A percentile compares a stretch with the other conserved stretches of the same genome.
Evolutionary conservation across 2,113 vertebrate genomes (phyloP).

Genomic region (Glareola pratincola): DNA sequence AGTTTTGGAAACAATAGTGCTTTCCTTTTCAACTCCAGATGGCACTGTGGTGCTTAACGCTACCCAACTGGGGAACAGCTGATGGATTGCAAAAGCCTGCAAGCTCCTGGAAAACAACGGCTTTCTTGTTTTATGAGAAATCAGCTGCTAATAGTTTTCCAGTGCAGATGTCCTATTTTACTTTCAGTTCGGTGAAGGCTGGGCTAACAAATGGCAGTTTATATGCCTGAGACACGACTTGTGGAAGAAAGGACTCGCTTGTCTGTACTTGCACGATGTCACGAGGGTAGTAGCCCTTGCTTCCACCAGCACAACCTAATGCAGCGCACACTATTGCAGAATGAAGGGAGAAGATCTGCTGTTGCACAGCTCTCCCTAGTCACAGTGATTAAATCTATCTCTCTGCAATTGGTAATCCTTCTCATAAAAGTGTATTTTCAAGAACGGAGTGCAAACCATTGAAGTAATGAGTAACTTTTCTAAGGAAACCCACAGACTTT

Average conservation of each 20-base stretch:
- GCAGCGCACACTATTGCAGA: neutral
- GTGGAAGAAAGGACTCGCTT: constrained; percentile 21
- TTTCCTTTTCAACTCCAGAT: constrained; percentile 6
- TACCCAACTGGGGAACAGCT: neutral
- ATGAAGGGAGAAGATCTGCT: neutral
- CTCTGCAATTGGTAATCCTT: neutral
- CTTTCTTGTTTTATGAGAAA: constrained; percentile 13
- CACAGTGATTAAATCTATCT: neutral
- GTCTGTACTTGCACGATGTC: neutral
- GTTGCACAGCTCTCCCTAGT: neutral
- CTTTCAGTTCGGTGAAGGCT: neutral
- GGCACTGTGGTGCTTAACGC: constrained; percentile 7
- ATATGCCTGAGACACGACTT: neutral
- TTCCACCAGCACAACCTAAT: neutral
- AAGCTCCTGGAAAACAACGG: neutral
- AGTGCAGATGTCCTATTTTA: constrained; percentile 35
- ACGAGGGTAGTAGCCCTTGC: neutral
- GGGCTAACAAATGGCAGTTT: constrained; percentile 11
- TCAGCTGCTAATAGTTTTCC: constrained; percentile 7
- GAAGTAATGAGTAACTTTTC: neutral
- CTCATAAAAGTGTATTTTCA: neutral
- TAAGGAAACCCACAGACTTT: neutral
- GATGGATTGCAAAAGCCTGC: neutral
- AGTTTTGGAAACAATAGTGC: neutral
- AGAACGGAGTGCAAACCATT: neutral